These are phyloP conservation scores for Hedychridium roseum DNA, from an alignment of 2,888 invertebrate species.

Conservation along the genomic window DNA sequence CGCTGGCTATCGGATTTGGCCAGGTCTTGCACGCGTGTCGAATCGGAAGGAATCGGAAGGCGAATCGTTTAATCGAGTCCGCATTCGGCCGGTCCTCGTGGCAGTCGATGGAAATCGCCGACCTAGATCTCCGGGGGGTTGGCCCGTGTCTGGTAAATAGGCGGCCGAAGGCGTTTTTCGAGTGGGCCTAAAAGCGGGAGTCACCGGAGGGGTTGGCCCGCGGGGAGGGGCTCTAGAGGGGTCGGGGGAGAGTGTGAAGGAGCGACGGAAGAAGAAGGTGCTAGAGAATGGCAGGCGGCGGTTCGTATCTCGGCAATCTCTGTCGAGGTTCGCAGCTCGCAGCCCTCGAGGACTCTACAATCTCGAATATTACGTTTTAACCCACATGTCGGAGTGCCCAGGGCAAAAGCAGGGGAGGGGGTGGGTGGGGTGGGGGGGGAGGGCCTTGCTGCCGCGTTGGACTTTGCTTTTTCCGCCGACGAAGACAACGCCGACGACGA, in stretches of 20 bases:
- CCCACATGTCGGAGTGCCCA: constrained; percentile 48
- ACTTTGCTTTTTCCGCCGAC: no score
- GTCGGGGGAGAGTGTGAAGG: constrained; percentile 10
- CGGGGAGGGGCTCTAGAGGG: constrained; percentile 5
- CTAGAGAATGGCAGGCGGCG: constrained; percentile 38
- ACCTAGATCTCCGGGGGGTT: constrained; percentile 55
- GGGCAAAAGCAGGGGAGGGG: no score
- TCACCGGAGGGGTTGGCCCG: constrained; percentile 21
- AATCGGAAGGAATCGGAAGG: no score
- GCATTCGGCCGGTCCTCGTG: constrained; percentile 9
- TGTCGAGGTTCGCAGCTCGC: constrained; percentile 58
- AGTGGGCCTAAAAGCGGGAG: constrained; percentile 48
- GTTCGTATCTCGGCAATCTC: constrained; percentile 59
- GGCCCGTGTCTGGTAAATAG: constrained; percentile 54
- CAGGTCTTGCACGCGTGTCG: no score
- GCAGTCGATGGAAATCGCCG: constrained; percentile 59
- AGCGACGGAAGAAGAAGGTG: constrained; percentile 24
- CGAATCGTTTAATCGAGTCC: constrained; percentile 26
- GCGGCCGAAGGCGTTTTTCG: constrained; percentile 56
- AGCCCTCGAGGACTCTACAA: constrained; percentile 52
- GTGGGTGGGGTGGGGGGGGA: constrained; percentile 5
- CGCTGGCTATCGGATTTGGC: no score
- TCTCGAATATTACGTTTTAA: constrained; percentile 55
- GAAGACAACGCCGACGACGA: no score
- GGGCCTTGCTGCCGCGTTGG: neutral